Conservation (phyloP, 2,113 vertebrate species). For the Hemiprocne comata region DNA sequence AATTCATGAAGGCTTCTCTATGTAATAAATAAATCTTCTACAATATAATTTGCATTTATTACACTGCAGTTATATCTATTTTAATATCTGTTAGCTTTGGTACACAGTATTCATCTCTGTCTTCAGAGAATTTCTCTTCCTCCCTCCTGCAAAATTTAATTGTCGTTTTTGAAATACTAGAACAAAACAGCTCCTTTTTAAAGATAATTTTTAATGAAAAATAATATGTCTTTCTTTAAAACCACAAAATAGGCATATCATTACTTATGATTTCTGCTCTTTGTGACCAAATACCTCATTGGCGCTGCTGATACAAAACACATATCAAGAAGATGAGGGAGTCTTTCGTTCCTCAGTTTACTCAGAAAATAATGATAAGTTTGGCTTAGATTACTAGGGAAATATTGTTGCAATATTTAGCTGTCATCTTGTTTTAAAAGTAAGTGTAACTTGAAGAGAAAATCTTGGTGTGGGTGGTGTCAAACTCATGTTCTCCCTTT, state of each 20-base stretch:
- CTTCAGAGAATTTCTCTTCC: background rate
- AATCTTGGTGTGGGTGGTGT: background rate
- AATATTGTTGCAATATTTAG: background rate
- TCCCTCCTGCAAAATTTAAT: slow-evolving; percentile 4
- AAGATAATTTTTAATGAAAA: slow-evolving; percentile 6
- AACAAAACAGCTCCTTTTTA: background rate
- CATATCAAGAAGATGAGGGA: background rate
- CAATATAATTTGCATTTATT: background rate
- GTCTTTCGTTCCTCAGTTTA: background rate
- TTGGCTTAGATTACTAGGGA: background rate
- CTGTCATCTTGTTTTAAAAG: background rate
- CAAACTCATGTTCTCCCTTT: background rate
- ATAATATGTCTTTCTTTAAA: background rate
- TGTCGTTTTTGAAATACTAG: background rate
- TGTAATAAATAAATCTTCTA: background rate
- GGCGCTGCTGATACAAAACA: background rate
- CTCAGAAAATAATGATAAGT: background rate
- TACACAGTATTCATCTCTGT: background rate
- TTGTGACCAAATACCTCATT: background rate
- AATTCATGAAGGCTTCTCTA: background rate
- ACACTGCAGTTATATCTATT: background rate
- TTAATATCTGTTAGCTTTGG: slow-evolving; percentile 12
- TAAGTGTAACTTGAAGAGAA: background rate
- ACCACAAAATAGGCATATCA: background rate
- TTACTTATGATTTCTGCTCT: background rate